Conservation (phyloP, 1,140 invertebrate genomes). For the Leucophenga varia region DNA sequence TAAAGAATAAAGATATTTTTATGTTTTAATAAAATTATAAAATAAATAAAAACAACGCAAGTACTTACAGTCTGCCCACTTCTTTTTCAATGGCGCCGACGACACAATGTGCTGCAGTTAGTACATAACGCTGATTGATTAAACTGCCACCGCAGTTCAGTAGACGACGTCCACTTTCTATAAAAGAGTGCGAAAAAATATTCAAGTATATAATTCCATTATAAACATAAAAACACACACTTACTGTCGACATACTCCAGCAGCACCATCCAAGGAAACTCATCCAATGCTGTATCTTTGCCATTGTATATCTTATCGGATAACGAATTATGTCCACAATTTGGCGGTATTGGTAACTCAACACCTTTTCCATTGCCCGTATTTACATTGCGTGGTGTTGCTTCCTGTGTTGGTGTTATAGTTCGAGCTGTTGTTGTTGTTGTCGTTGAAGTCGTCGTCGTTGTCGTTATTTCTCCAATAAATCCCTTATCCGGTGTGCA, state of each 20-base stretch:
- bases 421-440: not conserved
- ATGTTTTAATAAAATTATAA: not conserved
- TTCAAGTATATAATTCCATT: too few relatives aligned
- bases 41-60: not conserved
- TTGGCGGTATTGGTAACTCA: conserved; percentile 31
- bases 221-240: too few relatives aligned
- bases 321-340: conserved; percentile 35
- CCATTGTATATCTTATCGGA: conserved; percentile 44
- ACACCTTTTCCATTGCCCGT: too few relatives aligned
- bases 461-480: too few relatives aligned
- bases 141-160: conserved; percentile 64
- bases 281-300: conserved; percentile 57
- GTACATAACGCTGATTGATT: conserved; percentile 61
- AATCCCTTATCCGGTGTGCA: conserved; percentile 32
- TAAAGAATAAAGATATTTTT: conserved; percentile 27
- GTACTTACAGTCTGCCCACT: conserved; percentile 43
- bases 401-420: not conserved
- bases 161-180: conserved; percentile 37
- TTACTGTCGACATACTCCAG: conserved; percentile 59
- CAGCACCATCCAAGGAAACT: conserved; percentile 65
- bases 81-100: conserved; percentile 58
- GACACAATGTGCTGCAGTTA: conserved; percentile 86
- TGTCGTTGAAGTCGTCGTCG: too few relatives aligned
- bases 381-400: conserved; percentile 7
- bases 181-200: not conserved